Conservation (phyloP, 1,140 invertebrate species). For the Drosophila prosaltans region DNA sequence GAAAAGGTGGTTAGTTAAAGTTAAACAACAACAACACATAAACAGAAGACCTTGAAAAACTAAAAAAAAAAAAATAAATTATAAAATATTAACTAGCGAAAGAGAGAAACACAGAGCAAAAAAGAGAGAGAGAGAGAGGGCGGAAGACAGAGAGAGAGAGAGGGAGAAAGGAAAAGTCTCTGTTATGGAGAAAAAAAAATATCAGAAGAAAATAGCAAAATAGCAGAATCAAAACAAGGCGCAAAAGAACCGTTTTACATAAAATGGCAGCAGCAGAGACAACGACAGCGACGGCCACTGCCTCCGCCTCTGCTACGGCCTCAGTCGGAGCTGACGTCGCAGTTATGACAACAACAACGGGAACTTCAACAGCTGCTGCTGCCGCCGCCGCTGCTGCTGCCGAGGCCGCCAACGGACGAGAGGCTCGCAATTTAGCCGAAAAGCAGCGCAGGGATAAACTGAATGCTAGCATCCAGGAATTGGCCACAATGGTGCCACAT, state of each 20-base stretch:
- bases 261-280: slow-evolving; percentile 65
- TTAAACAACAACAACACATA: slow-evolving; percentile 32
- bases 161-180: slow-evolving; percentile 26
- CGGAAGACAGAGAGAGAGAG: slow-evolving; percentile 27
- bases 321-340: slow-evolving; percentile 41
- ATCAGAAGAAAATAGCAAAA: slow-evolving; percentile 37
- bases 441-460: slow-evolving; percentile 95
- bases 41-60: slow-evolving; percentile 75
- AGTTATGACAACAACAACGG: slow-evolving; percentile 41
- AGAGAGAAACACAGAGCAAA: slow-evolving; percentile 40
- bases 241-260: slow-evolving; percentile 22
- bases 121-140: slow-evolving; percentile 32
- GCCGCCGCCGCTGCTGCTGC: slow-evolving; percentile 18
- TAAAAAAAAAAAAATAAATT: slow-evolving; percentile 57
- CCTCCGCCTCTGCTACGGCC: slow-evolving; percentile 20
- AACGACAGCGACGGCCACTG: slow-evolving; percentile 63
- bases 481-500: slow-evolving; percentile 92
- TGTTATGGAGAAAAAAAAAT: slow-evolving; percentile 71
- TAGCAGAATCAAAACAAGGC: slow-evolving; percentile 25
- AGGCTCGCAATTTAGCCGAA: slow-evolving; percentile 92
- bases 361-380: slow-evolving; percentile 18
- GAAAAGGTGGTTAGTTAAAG: slow-evolving; percentile 55
- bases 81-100: slow-evolving; percentile 53
- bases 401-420: slow-evolving; percentile 85
- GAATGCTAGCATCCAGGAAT: slow-evolving; percentile 92